phyloP scores from a whole-genome alignment of 2,113 vertebrate species.

The Pteruthius melanotis region DNA sequence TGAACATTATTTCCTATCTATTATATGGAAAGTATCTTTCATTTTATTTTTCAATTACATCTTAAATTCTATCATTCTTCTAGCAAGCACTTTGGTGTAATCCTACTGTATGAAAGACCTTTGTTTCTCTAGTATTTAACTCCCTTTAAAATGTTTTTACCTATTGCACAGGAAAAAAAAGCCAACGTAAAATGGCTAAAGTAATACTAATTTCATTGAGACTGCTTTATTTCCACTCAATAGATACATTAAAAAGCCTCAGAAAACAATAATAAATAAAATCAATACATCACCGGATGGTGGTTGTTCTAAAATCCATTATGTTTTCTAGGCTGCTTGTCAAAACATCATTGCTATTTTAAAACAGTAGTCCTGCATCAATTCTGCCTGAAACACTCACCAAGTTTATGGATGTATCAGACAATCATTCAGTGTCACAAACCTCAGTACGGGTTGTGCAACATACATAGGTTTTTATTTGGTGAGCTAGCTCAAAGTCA shows the following conservation, averaged over 20 bases:
- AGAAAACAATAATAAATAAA: background rate
- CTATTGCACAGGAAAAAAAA: background rate
- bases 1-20: conserved; percentile 46
- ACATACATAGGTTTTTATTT: background rate
- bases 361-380: background rate
- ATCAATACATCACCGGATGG: background rate
- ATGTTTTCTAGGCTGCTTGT: background rate
- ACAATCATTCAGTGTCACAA: background rate
- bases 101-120: background rate
- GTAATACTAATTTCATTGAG: background rate
- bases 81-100: background rate
- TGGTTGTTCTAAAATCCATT: background rate
- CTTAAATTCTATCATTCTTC: background rate
- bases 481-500: background rate
- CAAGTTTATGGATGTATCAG: background rate
- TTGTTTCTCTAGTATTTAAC: background rate
- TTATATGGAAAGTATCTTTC: conserved; percentile 38
- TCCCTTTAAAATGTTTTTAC: background rate
- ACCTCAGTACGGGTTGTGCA: background rate
- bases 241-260: background rate
- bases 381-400: background rate
- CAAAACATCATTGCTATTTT: background rate
- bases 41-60: conserved; percentile 51
- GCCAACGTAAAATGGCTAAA: background rate
- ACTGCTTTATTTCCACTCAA: background rate